These are phyloP conservation scores for Podabrus alpinus DNA, from an alignment of 2,888 invertebrate genomes.

Conservation along the genomic window DNA sequence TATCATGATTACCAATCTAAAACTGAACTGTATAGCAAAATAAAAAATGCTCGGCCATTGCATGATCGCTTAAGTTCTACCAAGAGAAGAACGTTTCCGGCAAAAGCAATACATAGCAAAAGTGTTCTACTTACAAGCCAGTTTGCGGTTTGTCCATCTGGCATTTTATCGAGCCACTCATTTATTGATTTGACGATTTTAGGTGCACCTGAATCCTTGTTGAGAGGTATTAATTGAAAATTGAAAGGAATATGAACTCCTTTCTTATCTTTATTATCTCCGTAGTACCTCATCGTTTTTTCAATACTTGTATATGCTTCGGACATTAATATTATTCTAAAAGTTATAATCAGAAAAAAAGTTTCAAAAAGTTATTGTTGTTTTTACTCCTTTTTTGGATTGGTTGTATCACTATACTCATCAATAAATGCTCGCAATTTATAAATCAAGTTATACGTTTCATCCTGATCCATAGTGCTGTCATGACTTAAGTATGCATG, in stretches of 20 bases:
- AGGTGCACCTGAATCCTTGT: slow-evolving; percentile 61
- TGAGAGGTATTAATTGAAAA: slow-evolving; percentile 69
- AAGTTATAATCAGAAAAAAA: neutral
- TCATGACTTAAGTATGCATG: slow-evolving; percentile 65
- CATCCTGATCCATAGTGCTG: slow-evolving; percentile 63
- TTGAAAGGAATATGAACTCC: slow-evolving; percentile 82
- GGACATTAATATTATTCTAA: slow-evolving; percentile 70
- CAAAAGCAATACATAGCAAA: no score
- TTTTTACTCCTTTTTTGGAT: no score
- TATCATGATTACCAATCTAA: slow-evolving; percentile 78
- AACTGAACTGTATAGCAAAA: no score
- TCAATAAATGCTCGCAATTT: slow-evolving; percentile 68
- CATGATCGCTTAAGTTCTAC: no score
- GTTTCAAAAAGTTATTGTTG: neutral
- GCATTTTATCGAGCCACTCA: slow-evolving; percentile 68
- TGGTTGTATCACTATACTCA: slow-evolving; percentile 57
- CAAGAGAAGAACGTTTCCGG: no score
- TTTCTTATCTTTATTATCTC: slow-evolving; percentile 47
- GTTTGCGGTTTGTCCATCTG: slow-evolving; percentile 65
- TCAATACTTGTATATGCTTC: slow-evolving; percentile 71
- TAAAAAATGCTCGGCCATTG: no score
- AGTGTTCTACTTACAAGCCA: slow-evolving; percentile 62
- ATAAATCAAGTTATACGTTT: slow-evolving; percentile 68
- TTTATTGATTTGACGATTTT: slow-evolving; percentile 67
- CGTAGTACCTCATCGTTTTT: slow-evolving; percentile 69